phyloP scores from a whole-genome alignment of 1,140 invertebrate genomes.

The Myzus persicae region DNA sequence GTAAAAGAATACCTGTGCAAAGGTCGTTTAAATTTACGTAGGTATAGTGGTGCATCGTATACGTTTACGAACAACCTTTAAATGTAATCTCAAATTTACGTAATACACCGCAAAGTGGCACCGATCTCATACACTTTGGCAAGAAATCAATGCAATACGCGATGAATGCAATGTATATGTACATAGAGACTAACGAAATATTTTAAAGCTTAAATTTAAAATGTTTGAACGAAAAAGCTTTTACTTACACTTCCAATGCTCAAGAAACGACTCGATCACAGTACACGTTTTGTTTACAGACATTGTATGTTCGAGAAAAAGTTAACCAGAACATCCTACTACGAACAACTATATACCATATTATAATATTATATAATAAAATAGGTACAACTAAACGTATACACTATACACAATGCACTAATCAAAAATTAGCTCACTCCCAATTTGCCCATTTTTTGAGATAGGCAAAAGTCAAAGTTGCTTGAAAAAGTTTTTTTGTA shows the following conservation, averaged over 20 bases:
- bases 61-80: neutral
- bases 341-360: too few species aligned
- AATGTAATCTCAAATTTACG: neutral
- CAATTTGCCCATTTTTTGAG: too few species aligned
- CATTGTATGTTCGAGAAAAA: neutral
- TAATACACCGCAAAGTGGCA: neutral
- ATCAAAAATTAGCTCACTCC: too few species aligned
- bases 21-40: neutral
- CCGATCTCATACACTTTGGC: neutral
- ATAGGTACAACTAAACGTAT: too few species aligned
- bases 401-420: too few species aligned
- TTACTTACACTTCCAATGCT: neutral
- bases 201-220: neutral
- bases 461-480: too few species aligned
- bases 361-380: too few species aligned
- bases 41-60: too few species aligned
- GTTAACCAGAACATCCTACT: too few species aligned
- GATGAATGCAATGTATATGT: neutral
- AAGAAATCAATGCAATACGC: neutral
- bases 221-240: neutral
- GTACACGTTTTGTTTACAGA: too few species aligned
- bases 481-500: too few species aligned
- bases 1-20: neutral
- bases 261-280: neutral
- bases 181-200: neutral